A percentile compares a stretch with the other conserved stretches of the same genome.
Evolutionary conservation across 1,140 invertebrate species (phyloP).

Genomic region (Pseudomyrmex flavicornis): DNA sequence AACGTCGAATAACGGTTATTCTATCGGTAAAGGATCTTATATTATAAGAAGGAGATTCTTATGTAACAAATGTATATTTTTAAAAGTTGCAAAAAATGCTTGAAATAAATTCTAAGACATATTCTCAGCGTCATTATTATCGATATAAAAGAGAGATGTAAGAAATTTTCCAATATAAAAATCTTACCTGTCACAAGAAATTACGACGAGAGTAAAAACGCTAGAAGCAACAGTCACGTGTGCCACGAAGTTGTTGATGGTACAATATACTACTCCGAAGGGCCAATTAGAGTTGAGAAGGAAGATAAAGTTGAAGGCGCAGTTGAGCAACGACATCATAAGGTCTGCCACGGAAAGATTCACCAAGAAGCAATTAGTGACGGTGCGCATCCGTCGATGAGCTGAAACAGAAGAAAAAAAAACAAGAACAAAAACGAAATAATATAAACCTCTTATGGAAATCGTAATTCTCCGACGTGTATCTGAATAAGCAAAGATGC

Average conservation of each 20-base stretch:
- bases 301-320: conserved; percentile 96
- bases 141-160: neutral
- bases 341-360: conserved; percentile 96
- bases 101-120: too few relatives aligned
- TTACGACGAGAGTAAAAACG: conserved; percentile 95
- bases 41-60: neutral
- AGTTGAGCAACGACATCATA: conserved; percentile 95
- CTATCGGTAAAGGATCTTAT: too few relatives aligned
- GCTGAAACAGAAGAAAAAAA: conserved; percentile 77
- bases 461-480: neutral
- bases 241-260: conserved; percentile 95
- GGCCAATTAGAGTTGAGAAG: conserved; percentile 94
- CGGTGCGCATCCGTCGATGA: conserved; percentile 95
- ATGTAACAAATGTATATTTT: too few relatives aligned
- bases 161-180: conserved; percentile 12
- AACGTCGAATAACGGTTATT: too few relatives aligned
- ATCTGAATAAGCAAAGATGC: neutral
- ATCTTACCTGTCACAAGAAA: conserved; percentile 92
- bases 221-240: conserved; percentile 94
- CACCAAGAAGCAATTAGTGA: conserved; percentile 97
- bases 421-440: neutral
- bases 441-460: too few relatives aligned
- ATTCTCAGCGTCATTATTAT: too few relatives aligned
- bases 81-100: too few relatives aligned
- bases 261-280: conserved; percentile 94